Conservation (phyloP, 2,113 vertebrate genomes). For the Pterocles orientalis region DNA sequence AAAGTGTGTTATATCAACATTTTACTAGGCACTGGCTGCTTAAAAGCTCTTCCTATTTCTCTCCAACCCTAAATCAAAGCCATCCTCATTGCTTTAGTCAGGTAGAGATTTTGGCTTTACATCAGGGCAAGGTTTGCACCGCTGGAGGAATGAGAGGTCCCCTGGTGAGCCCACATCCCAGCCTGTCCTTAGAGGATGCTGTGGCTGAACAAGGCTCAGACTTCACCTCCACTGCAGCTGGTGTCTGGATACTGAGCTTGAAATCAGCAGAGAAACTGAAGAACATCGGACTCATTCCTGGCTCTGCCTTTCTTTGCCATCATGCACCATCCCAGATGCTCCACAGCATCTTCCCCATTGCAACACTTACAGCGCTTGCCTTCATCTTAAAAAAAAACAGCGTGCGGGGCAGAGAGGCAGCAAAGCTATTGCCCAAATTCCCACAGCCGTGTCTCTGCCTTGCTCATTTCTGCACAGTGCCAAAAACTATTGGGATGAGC, state of each 20-base stretch:
- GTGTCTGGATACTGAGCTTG: not conserved
- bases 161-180: rapidly evolving
- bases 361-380: rapidly evolving
- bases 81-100: not conserved
- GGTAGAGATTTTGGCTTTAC: not conserved
- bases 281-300: not conserved
- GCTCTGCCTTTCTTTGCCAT: not conserved
- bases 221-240: not conserved
- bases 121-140: not conserved
- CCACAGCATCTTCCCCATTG: not conserved
- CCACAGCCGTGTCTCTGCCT: not conserved
- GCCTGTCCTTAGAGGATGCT: not conserved
- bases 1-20: not conserved
- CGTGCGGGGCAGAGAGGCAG: not conserved
- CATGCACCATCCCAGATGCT: not conserved
- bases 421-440: not conserved
- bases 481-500: rapidly evolving
- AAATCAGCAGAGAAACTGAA: not conserved
- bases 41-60: not conserved
- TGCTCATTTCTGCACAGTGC: not conserved
- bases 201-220: not conserved
- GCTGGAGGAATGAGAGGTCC: not conserved
- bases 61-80: not conserved
- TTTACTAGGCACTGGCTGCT: not conserved
- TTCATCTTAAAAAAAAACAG: not conserved